Conservation (phyloP, 2,888 invertebrate genomes). For the Ichneumon xanthorius region DNA sequence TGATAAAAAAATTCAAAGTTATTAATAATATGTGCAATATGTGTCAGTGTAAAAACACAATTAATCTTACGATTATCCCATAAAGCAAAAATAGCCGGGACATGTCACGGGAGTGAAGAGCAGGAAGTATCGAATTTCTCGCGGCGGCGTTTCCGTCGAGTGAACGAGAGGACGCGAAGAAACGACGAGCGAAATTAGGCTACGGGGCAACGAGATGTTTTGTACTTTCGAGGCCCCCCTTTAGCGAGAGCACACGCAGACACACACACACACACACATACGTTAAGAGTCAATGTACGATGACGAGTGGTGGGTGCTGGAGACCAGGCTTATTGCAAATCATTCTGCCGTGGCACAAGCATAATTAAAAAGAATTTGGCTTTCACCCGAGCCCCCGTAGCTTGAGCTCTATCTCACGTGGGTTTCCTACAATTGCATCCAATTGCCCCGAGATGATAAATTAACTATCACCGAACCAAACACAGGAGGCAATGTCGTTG, state of each 20-base stretch:
- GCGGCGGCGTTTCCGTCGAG: slow-evolving; percentile 35
- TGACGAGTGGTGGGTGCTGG: slow-evolving; percentile 64
- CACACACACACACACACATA: neutral
- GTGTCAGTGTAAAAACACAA: neutral
- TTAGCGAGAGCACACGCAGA: slow-evolving; percentile 1
- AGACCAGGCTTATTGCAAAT: slow-evolving; percentile 68
- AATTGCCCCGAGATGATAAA: slow-evolving; percentile 39
- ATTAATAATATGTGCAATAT: neutral
- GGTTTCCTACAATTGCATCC: slow-evolving; percentile 36
- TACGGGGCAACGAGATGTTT: slow-evolving; percentile 65
- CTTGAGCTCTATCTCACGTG: slow-evolving; percentile 12
- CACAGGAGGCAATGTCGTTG: neutral
- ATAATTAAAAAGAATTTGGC: slow-evolving; percentile 69
- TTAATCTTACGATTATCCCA: neutral
- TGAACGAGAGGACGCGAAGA: slow-evolving; percentile 1
- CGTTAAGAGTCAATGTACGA: slow-evolving; percentile 61
- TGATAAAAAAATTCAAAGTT: neutral
- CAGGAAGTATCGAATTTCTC: slow-evolving; percentile 39
- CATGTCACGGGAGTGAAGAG: slow-evolving; percentile 2
- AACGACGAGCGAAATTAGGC: slow-evolving; percentile 67
- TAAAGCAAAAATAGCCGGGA: neutral
- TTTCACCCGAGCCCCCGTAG: slow-evolving; percentile 63
- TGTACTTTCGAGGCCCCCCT: slow-evolving; percentile 67
- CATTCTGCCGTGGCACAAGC: slow-evolving; percentile 62
- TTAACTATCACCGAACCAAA: slow-evolving; percentile 6